phyloP scores from a whole-genome alignment of 2,797 vertebrate species.

The Sphenodon punctatus region DNA sequence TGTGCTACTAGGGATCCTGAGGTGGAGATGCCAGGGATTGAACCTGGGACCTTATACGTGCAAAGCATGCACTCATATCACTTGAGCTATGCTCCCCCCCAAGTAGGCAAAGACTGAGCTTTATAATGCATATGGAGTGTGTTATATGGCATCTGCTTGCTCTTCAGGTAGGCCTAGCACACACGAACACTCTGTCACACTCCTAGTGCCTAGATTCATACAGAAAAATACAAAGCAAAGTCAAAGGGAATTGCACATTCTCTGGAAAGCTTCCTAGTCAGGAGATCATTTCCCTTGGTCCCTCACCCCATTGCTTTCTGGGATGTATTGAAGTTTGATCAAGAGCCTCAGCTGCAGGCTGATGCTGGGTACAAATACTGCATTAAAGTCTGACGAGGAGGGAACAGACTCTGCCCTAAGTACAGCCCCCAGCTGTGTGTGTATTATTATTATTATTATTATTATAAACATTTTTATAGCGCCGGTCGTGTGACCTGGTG shows the following conservation, averaged over 20 bases:
- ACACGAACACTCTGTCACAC: conserved; percentile 32
- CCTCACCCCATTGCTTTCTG: conserved; percentile 40
- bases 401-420: conserved; percentile 57
- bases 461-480: too few species aligned
- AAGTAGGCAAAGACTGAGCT: too few species aligned
- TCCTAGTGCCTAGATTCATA: conserved; percentile 47
- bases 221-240: conserved; percentile 24
- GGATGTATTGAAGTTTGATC: conserved; percentile 61
- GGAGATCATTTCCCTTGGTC: conserved; percentile 57
- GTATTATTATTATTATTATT: too few species aligned
- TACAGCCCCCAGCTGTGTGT: conserved; percentile 54
- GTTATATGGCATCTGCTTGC: not conserved
- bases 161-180: conserved; percentile 36
- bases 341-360: conserved; percentile 56
- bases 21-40: too few species aligned
- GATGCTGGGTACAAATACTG: conserved; percentile 44
- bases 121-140: conserved; percentile 10
- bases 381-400: conserved; percentile 35
- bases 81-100: too few species aligned
- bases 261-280: conserved; percentile 58
- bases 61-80: too few species aligned
- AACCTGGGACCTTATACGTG: too few species aligned
- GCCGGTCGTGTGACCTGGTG: too few species aligned
- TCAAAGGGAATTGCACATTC: conserved; percentile 57
- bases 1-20: too few species aligned